phyloP scores from a whole-genome alignment of 2,888 invertebrate species.

The Fabriciana adippe region DNA sequence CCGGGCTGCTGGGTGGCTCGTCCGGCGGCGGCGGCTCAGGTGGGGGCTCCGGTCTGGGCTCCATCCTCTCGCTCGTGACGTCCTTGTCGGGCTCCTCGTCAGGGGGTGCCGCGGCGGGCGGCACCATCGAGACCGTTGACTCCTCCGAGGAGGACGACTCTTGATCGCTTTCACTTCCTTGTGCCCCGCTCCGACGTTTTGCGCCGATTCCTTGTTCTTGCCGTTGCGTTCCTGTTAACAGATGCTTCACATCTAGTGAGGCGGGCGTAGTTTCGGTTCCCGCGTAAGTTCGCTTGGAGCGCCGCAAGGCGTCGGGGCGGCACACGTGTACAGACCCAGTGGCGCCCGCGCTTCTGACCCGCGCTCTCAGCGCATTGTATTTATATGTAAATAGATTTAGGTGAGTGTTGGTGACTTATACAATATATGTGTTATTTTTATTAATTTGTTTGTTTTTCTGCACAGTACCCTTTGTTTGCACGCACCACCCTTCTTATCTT shows the following conservation, averaged over 20 bases:
- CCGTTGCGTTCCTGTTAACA: constrained; percentile 10
- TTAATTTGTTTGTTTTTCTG: constrained; percentile 65
- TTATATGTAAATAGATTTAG: constrained; percentile 80
- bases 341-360: constrained; percentile 45
- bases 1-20: constrained; percentile 80
- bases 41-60: constrained; percentile 75
- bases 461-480: constrained; percentile 43
- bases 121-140: constrained; percentile 72
- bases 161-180: constrained; percentile 47
- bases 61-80: constrained; percentile 73
- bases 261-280: not conserved
- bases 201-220: constrained; percentile 31
- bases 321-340: constrained; percentile 63
- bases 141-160: constrained; percentile 75
- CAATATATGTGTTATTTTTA: constrained; percentile 56
- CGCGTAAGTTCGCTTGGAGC: constrained; percentile 20
- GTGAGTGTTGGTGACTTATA: constrained; percentile 72
- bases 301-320: constrained; percentile 30
- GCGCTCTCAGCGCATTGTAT: constrained; percentile 55
- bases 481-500: constrained; percentile 17
- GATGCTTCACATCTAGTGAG: not conserved
- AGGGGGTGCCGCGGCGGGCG: constrained; percentile 63
- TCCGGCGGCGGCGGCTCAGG: constrained; percentile 80
- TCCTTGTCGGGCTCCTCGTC: constrained; percentile 75
- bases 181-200: constrained; percentile 34